A percentile compares a stretch with the other conserved stretches of the same genome.
Conservation (phyloP, 2,797 vertebrate species). For the Phrynocephalus vlangalii region DNA sequence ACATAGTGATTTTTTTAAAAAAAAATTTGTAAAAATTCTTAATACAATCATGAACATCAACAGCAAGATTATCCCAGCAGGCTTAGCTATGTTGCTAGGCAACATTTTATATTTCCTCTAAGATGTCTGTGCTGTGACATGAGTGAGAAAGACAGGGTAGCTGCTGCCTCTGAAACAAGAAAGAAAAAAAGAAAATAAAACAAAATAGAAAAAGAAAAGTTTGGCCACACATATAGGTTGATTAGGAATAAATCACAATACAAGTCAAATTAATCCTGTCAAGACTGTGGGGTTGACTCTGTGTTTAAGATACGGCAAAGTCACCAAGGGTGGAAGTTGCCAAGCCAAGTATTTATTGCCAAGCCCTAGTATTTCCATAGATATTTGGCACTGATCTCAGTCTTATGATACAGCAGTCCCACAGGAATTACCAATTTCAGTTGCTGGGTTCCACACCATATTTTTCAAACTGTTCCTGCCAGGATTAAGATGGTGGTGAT, state of each 20-base stretch:
- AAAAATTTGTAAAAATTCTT: constrained; percentile 42
- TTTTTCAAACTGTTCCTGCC: not conserved
- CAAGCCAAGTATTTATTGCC: no score
- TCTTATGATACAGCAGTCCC: not conserved
- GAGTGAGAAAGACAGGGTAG: constrained; percentile 29
- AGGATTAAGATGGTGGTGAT: no score
- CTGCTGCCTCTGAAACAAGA: constrained; percentile 26
- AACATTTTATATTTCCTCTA: constrained; percentile 49
- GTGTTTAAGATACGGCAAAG: constrained; percentile 2
- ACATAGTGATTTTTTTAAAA: constrained; percentile 33
- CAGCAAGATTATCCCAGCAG: constrained; percentile 52
- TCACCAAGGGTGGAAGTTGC: not conserved
- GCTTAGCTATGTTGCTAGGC: constrained; percentile 58
- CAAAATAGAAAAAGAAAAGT: not conserved
- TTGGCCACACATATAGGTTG: not conserved
- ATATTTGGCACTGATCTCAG: not conserved
- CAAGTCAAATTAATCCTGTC: constrained; percentile 16
- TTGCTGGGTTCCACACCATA: not conserved
- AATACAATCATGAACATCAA: constrained; percentile 41
- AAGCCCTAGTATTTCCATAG: not conserved
- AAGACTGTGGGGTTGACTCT: not conserved
- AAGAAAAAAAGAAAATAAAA: not conserved
- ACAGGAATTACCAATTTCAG: not conserved
- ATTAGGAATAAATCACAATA: constrained; percentile 12
- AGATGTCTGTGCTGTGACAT: constrained; percentile 22